These are phyloP conservation scores for Pheosia gnoma DNA, from an alignment of 2,888 invertebrate species.

Conservation along the genomic window DNA sequence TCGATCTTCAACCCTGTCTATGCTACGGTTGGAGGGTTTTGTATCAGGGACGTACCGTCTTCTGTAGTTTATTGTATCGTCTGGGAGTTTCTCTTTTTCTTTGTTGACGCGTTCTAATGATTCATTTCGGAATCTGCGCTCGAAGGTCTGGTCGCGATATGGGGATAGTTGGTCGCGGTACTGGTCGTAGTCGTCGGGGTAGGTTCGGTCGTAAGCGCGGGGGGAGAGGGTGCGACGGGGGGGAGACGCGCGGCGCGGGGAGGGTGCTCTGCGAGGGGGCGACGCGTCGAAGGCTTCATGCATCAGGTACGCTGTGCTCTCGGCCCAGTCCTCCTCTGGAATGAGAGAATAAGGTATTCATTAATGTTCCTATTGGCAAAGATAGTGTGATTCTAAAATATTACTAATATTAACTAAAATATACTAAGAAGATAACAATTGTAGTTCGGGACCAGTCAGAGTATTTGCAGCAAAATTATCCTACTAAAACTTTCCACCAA, in stretches of 20 bases:
- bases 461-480: no score
- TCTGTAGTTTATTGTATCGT: conserved; percentile 70
- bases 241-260: conserved; percentile 50
- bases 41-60: conserved; percentile 79
- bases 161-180: conserved; percentile 71
- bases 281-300: conserved; percentile 82
- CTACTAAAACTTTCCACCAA: no score
- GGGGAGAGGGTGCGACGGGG: conserved; percentile 56
- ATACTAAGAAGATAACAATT: no score
- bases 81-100: conserved; percentile 68
- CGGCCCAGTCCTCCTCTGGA: conserved; percentile 91
- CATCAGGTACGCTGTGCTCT: conserved; percentile 86
- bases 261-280: conserved; percentile 64
- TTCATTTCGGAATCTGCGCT: conserved; percentile 75
- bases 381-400: background rate
- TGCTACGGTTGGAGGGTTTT: conserved; percentile 75
- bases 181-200: conserved; percentile 55
- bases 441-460: no score
- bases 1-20: conserved; percentile 77
- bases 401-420: no score
- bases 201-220: conserved; percentile 53
- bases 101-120: conserved; percentile 65
- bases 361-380: background rate
- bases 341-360: conserved; percentile 18
- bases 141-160: conserved; percentile 71